Conservation (phyloP, 1,140 invertebrate species). For the Cecropterus lyciades region DNA sequence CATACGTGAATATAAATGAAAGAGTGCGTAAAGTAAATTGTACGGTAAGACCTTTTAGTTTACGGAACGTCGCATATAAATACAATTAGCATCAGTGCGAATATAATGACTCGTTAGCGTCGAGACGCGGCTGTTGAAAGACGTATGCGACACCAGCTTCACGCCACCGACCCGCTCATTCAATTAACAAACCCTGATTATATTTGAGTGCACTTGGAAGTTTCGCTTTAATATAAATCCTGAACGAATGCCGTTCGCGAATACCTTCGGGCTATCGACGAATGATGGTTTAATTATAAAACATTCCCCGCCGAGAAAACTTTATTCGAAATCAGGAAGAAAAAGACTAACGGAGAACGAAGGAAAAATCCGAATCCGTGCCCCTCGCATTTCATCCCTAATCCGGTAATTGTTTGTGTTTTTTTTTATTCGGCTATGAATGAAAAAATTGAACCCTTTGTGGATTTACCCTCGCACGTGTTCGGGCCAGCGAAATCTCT, state of each 20-base stretch:
- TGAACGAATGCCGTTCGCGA: conserved; percentile 46
- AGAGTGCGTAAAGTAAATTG: conserved; percentile 25
- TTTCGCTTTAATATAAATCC: conserved; percentile 45
- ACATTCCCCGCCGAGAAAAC: conserved; percentile 47
- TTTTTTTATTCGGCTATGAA: conserved; percentile 60
- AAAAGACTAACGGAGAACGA: conserved; percentile 57
- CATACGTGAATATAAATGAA: neutral
- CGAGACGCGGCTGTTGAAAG: conserved; percentile 18
- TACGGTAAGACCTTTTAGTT: conserved; percentile 13
- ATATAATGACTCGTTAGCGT: conserved; percentile 32
- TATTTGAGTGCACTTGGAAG: conserved; percentile 41
- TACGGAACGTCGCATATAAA: conserved; percentile 26
- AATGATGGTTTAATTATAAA: conserved; percentile 55
- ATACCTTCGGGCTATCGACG: conserved; percentile 35
- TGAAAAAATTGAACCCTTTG: conserved; percentile 69
- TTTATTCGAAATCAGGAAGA: conserved; percentile 42
- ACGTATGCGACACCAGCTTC: conserved; percentile 31
- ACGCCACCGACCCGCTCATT: conserved; percentile 34
- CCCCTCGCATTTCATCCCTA: conserved; percentile 60
- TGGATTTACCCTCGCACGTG: conserved; percentile 70
- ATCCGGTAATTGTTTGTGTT: conserved; percentile 68
- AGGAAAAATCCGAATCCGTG: conserved; percentile 50
- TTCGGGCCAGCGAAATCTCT: conserved; percentile 53
- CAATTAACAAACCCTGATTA: conserved; percentile 53
- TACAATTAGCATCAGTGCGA: conserved; percentile 30